Percentiles rank a stretch among this genome's conserved stretches.
phyloP scores from a whole-genome alignment of 2,888 invertebrate species.

The Spilarctia lutea region DNA sequence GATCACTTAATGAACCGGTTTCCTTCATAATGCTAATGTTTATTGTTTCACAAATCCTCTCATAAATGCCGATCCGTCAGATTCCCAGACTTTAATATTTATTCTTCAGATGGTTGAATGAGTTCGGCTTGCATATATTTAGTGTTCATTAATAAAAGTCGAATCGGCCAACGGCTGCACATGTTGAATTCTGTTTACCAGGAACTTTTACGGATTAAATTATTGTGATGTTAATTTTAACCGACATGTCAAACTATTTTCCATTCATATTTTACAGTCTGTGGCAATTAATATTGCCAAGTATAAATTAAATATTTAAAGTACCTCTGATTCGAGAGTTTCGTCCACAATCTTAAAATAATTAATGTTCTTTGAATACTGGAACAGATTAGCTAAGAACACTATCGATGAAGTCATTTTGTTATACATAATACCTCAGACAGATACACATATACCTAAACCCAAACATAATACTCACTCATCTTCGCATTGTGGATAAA shows the following conservation, averaged over 20 bases:
- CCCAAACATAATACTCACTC: neutral
- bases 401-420: neutral
- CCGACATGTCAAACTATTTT: constrained; percentile 30
- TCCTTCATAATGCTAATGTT: constrained; percentile 62
- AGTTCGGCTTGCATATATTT: constrained; percentile 65
- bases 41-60: constrained; percentile 67
- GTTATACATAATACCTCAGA: neutral
- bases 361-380: neutral
- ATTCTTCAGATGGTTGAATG: constrained; percentile 49
- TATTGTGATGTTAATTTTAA: constrained; percentile 46
- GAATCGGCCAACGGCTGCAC: constrained; percentile 43
- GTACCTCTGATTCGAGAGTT: neutral
- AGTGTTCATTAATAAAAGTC: constrained; percentile 70
- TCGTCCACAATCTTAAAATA: neutral
- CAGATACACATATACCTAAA: no score
- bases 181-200: constrained; percentile 32
- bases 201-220: constrained; percentile 36
- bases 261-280: constrained; percentile 15
- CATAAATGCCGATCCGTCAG: constrained; percentile 57
- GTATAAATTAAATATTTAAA: neutral
- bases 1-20: constrained; percentile 59
- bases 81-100: constrained; percentile 52
- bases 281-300: neutral
- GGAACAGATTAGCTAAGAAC: neutral
- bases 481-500: neutral